Evolutionary conservation across 2,113 vertebrate genomes (phyloP), one percentile per base, ranked within the genome.

Genomic region (Neolamprologus brichardi): DNA sequence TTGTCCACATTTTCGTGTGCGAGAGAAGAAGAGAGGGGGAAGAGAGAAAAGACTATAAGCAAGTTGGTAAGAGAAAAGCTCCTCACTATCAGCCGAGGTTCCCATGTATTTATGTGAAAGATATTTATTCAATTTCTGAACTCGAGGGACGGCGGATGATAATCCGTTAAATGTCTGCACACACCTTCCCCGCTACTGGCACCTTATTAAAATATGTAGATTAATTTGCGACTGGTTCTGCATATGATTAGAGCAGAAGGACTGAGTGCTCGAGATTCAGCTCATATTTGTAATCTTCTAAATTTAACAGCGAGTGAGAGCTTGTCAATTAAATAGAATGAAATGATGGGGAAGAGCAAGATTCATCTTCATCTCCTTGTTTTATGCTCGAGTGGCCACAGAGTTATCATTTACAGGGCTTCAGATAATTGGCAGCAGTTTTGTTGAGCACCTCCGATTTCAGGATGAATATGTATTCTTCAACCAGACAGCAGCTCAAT

Each of bases 301-400:
- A 97, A 98, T 97, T 98, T 97, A 97, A 98, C 97, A 97, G 97
- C 94, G 93, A 97, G 96, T 92, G 92, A 98, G 98, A 97, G 96
- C 97, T 98, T 98, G 98, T 99, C 98, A 99, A 99, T 99, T 99
- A 98, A 97, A 97, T 94, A 96, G 97, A 97, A 97, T 96, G 97
- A 98, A 98, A 98, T 97, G 98, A 98, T 97, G 97, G 97, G 97
- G 98, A 97, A 98, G 98, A 98, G 97, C 96, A 96, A 97, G 96
- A 96, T 97, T 98, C 96, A 94, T 99, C 98, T 98, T 98, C 97
- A 98, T 99, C 98, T 98, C 97, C 98, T 98, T 97, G 97, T 99
- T 99, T 98, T 96, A 98, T 96, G 98, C 98, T 97, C 94, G 96
- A 96, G 94, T 97, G 97, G 96, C 95, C 97, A 95, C 96, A 94